Base-by-base conservation (phyloP, 2,113 vertebrate genomes). In the Amazona guildingii region DNA sequence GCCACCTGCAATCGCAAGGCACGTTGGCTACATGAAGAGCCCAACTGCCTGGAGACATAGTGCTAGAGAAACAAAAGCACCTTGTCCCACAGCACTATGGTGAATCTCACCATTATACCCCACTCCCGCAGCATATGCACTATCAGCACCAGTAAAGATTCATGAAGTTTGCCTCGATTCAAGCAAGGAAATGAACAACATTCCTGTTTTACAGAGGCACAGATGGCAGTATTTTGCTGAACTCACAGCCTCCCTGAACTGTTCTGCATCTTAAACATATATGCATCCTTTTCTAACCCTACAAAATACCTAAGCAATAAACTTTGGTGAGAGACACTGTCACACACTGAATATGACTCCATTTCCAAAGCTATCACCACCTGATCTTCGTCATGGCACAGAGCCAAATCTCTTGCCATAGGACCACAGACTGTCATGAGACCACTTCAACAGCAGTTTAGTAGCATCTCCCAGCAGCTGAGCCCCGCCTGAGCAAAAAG, bases 101-200 rank as follows among this genome's bases (percentile, higher is more conserved):
- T 24, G 46, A 75, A 43, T 57, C 17, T 3, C 28, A 39, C 33
- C 41, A 35, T 23, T 28, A 9, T 10, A 23, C 28, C 49, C 33
- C 1, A 2, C 10, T 67, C 23, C 33, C 0, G 0, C 5, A 0
- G 15, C 49, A 39, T 69, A 35, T 1, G 0, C 24, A 83, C 46
- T 15, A 0, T 7, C 17, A 17, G 55, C 33, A 18, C 54, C 0
- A 0, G 20, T 9, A 69, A 17, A 78, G 35, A 62, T 74, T 39
- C 6, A n/a, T 33, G 49, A 63, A 19, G 6, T 46, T 46, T 64
- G 2, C 37, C 59, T 73, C 3, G 0, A 5, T 15, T 14, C 8
- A 35, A 29, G 16, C 11, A 43, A 43, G 61, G 49, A 70, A 88
- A n/a, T 1, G 11, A 49, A 21, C 13, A 41, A 2, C 12, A 5